Percentiles rank a stretch among this genome's conserved stretches.
Conservation (phyloP, 2,888 invertebrate species). For the Orgyia antiqua region DNA sequence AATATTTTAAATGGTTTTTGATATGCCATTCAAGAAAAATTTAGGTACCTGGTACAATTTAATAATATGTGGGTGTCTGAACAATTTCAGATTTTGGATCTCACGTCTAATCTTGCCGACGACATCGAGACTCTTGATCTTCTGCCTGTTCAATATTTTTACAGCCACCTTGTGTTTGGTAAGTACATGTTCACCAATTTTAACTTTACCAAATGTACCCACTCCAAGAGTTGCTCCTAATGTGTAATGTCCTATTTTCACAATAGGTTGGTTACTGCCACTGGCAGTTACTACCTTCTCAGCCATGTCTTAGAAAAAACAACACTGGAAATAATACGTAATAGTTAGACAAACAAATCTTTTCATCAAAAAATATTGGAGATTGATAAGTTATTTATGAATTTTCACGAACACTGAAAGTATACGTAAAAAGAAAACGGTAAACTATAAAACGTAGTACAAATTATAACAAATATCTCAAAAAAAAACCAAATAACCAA, state of each 20-base stretch:
- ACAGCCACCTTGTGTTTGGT: constrained; percentile 99
- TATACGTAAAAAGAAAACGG: no score
- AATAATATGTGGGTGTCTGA: constrained; percentile 99
- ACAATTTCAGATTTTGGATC: constrained; percentile 99
- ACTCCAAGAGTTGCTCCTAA: constrained; percentile 93
- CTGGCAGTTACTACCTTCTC: constrained; percentile 59
- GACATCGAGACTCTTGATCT: constrained; percentile 99
- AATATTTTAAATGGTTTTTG: no score
- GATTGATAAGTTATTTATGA: no score
- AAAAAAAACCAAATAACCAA: no score
- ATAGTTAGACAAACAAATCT: no score
- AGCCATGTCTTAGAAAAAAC: constrained; percentile 52
- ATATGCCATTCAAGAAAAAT: no score
- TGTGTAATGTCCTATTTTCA: constrained; percentile 98
- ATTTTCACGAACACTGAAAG: no score
- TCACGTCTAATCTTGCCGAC: constrained; percentile 99
- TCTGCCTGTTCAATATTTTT: constrained; percentile 98
- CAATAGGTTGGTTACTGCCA: constrained; percentile 82
- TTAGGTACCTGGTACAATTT: constrained; percentile 91
- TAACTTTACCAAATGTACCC: constrained; percentile 99
- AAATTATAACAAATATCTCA: no score
- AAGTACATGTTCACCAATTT: constrained; percentile 98
- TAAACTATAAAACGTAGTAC: no score
- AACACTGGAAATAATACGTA: no score
- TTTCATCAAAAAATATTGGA: no score